Percentiles rank a stretch among this genome's conserved stretches.
These are phyloP conservation scores for Sebastes variabilis DNA, from an alignment of 2,797 vertebrate genomes.

Conservation along the genomic window DNA sequence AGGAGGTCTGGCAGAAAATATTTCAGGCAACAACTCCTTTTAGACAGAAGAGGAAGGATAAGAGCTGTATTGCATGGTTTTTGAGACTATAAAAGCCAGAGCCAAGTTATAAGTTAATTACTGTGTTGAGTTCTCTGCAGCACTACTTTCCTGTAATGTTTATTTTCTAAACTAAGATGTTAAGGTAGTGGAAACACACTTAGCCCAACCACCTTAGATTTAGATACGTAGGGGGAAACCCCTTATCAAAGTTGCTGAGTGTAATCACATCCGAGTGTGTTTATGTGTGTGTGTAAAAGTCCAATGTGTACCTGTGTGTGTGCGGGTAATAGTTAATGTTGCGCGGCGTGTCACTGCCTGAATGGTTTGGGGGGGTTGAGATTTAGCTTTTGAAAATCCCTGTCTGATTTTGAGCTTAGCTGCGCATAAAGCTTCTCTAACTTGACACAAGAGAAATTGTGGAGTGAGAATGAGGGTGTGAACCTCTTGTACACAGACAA, in stretches of 20 bases:
- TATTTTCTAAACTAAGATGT: not conserved
- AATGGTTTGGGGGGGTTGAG: not conserved
- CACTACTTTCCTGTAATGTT: not conserved
- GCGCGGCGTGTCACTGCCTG: not conserved
- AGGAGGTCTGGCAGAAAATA: too few relatives aligned
- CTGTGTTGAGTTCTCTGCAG: not conserved
- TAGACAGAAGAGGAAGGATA: not conserved
- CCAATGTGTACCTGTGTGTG: not conserved
- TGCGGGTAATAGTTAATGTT: constrained; percentile 7
- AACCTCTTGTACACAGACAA: constrained; percentile 4
- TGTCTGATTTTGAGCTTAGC: constrained; percentile 3
- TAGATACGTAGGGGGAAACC: not conserved
- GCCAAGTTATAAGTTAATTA: not conserved
- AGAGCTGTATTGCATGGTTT: not conserved
- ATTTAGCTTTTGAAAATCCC: constrained; percentile 10
- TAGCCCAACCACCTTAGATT: not conserved
- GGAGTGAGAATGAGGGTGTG: not conserved
- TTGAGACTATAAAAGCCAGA: not conserved
- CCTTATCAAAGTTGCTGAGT: not conserved
- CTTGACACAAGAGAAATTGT: not conserved
- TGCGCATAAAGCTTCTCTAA: constrained; percentile 12
- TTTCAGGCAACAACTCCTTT: too few relatives aligned
- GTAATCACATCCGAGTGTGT: not conserved
- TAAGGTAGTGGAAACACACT: not conserved
- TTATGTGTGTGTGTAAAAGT: not conserved